These are phyloP conservation scores for Dicerorhinus sumatrensis DNA, from an alignment of 2,113 vertebrate genomes.

Conservation along the genomic window DNA sequence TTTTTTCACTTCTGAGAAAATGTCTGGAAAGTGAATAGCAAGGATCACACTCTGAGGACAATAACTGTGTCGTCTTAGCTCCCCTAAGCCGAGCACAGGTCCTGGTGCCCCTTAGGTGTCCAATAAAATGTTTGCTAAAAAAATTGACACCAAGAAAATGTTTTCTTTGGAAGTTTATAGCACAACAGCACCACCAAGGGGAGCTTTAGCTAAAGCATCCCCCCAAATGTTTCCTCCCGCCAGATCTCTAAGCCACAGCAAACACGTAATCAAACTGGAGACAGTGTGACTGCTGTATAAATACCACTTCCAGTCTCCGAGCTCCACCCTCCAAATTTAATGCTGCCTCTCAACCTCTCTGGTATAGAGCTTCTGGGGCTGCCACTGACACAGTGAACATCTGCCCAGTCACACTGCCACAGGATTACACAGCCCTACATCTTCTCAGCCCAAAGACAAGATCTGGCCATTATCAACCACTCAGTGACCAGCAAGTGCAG, in stretches of 20 bases:
- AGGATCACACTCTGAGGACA: not conserved
- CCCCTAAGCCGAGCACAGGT: not conserved
- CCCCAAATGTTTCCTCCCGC: not conserved
- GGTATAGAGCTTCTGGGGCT: not conserved
- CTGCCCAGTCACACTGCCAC: not conserved
- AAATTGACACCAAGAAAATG: not conserved
- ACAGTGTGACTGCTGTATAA: not conserved
- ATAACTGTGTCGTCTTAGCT: not conserved
- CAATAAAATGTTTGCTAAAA: not conserved
- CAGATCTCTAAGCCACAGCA: not conserved
- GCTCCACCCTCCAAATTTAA: not conserved
- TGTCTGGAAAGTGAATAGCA: not conserved
- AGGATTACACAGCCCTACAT: not conserved
- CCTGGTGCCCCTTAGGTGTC: not conserved
- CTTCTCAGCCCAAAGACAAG: not conserved
- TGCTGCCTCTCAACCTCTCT: not conserved
- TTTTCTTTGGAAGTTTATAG: constrained; percentile 40
- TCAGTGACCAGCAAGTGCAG: not conserved
- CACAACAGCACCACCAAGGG: constrained; percentile 77
- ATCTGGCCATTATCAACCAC: not conserved
- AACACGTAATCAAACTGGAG: not conserved
- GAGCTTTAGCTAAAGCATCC: not conserved
- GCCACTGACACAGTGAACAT: not conserved
- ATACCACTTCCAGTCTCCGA: not conserved
- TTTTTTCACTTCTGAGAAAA: constrained; percentile 25